Evolutionary conservation across 2,888 invertebrate species (phyloP).

Genomic region (Clanis bilineata): DNA sequence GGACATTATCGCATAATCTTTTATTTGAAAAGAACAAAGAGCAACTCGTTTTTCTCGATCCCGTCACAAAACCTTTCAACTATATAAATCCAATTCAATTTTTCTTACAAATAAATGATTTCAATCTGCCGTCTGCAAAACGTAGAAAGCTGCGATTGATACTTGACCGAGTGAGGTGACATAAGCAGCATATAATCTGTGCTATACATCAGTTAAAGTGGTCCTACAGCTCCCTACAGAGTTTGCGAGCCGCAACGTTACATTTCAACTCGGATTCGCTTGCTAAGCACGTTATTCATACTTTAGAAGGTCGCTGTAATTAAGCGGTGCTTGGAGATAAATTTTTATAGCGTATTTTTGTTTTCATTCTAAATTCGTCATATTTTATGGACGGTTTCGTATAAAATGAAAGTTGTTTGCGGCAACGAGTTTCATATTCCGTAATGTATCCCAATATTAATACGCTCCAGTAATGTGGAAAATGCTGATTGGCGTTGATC

Average conservation of each 20-base stretch:
- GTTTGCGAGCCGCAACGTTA: conserved; percentile 6
- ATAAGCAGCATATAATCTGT: conserved; percentile 19
- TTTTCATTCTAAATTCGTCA: not conserved
- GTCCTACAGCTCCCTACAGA: not conserved
- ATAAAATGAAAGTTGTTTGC: not conserved
- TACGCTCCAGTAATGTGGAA: not conserved
- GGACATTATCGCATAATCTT: not conserved
- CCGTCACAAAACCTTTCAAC: not conserved
- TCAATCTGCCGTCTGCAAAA: not conserved
- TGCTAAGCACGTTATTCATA: conserved; percentile 12
- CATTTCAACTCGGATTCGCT: conserved; percentile 9
- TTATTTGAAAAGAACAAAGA: not conserved
- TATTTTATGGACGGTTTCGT: not conserved
- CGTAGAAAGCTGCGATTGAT: conserved; percentile 28
- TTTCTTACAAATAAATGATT: conserved; percentile 21
- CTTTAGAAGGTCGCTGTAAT: conserved; percentile 5
- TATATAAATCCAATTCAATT: not conserved
- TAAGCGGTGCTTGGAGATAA: conserved; percentile 4
- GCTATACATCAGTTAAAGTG: conserved; percentile 20
- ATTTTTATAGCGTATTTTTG: not conserved
- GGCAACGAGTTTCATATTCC: not conserved
- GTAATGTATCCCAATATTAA: not conserved
- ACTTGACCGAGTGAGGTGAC: conserved; percentile 37
- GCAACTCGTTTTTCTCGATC: not conserved
- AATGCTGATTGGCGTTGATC: too few relatives aligned